Evolutionary conservation across 2,797 vertebrate genomes (phyloP).

Genomic region (Etheostoma nigrum): DNA sequence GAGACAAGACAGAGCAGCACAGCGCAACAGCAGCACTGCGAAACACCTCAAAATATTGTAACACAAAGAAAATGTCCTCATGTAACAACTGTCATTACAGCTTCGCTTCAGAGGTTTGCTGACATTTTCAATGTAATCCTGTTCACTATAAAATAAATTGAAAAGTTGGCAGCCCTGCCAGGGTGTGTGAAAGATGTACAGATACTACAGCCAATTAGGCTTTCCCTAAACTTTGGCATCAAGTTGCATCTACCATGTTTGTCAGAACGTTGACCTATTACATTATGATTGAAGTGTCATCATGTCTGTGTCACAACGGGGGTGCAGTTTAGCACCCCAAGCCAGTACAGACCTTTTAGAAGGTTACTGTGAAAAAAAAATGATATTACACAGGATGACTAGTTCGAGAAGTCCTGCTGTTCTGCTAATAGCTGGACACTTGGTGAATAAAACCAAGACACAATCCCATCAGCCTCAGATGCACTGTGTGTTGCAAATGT

Average conservation of each 20-base stretch:
- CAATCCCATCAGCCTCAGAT: background rate
- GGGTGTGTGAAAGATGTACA: conserved; percentile 17
- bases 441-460: background rate
- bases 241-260: conserved; percentile 30
- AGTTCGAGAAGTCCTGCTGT: background rate
- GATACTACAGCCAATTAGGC: conserved; percentile 23
- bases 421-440: background rate
- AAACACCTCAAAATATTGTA: too few relatives aligned
- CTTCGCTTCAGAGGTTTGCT: too few relatives aligned
- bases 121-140: too few relatives aligned
- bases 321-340: background rate
- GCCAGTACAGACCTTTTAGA: conserved; percentile 1
- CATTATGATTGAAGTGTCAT: conserved; percentile 27
- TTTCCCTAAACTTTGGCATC: background rate
- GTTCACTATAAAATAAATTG: too few relatives aligned
- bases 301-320: conserved; percentile 12
- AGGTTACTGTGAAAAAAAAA: conserved; percentile 10
- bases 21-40: too few relatives aligned
- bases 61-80: too few relatives aligned
- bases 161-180: too few relatives aligned
- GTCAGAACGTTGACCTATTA: conserved; percentile 14
- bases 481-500: background rate
- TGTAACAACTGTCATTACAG: too few relatives aligned
- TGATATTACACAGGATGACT: background rate
- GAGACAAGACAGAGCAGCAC: too few relatives aligned